phyloP scores from a whole-genome alignment of 1,140 invertebrate species.

The Aphis gossypii region DNA sequence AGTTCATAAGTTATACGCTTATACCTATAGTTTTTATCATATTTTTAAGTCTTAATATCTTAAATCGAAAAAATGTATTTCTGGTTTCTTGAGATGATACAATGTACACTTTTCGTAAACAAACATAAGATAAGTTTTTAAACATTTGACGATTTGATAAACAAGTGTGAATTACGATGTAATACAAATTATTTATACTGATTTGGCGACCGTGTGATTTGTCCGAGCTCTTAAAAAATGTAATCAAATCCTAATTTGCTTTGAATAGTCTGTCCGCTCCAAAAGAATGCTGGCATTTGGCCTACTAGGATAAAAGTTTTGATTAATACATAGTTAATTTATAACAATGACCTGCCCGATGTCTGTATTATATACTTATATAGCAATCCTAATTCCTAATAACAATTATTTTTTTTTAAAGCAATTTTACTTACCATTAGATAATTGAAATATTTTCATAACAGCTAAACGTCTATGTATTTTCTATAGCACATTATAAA shows the following conservation, averaged over 20 bases:
- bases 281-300: neutral
- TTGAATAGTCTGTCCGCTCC: neutral
- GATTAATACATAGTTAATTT: neutral
- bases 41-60: too few relatives aligned
- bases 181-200: neutral
- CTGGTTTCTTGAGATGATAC: too few relatives aligned
- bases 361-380: neutral
- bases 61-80: neutral
- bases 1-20: too few relatives aligned
- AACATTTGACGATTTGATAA: neutral
- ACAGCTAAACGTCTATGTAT: too few relatives aligned
- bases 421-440: neutral
- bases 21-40: too few relatives aligned
- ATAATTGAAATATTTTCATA: neutral
- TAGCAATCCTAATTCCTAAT: neutral
- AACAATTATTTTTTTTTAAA: neutral
- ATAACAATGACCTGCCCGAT: neutral
- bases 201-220: neutral
- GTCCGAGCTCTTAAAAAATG: neutral
- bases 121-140: neutral
- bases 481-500: neutral
- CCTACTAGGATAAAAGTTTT: neutral
- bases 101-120: neutral
- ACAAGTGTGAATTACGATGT: neutral
- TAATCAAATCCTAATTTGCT: neutral